Evolutionary conservation across 2,797 vertebrate species (phyloP).

Genomic region (Agapornis canus): DNA sequence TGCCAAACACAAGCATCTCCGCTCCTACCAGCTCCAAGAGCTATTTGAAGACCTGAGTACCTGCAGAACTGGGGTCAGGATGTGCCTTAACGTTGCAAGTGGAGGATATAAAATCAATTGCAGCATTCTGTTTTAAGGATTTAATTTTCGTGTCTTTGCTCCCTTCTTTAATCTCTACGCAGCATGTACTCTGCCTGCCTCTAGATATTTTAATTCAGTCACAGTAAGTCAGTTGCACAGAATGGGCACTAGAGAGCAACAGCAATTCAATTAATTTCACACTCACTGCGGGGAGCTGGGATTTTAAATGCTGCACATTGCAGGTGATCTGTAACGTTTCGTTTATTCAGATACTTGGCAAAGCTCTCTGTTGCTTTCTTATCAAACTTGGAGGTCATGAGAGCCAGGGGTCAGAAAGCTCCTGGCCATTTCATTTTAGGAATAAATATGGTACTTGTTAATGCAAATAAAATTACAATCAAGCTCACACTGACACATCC

Average conservation of each 20-base stretch:
- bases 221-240: slow-evolving; percentile 64
- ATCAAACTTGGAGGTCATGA: slow-evolving; percentile 22
- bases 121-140: slow-evolving; percentile 46
- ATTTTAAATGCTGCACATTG: slow-evolving; percentile 56
- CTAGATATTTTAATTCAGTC: slow-evolving; percentile 68
- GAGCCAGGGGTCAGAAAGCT: slow-evolving; percentile 48
- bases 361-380: slow-evolving; percentile 46
- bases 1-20: background rate
- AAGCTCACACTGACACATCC: slow-evolving; percentile 12
- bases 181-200: slow-evolving; percentile 66
- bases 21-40: background rate
- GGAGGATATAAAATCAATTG: slow-evolving; percentile 45
- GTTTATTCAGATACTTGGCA: slow-evolving; percentile 1
- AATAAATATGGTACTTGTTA: slow-evolving; percentile 23
- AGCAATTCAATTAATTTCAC: slow-evolving; percentile 71
- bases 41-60: background rate
- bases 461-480: slow-evolving; percentile 5
- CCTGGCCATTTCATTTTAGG: slow-evolving; percentile 36
- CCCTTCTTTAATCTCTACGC: slow-evolving; percentile 70
- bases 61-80: slow-evolving; percentile 13
- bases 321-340: slow-evolving; percentile 54
- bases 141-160: slow-evolving; percentile 59
- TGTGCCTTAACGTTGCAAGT: background rate
- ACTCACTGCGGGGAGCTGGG: slow-evolving; percentile 42
- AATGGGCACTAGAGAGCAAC: slow-evolving; percentile 68